These are phyloP conservation scores for Amphipyra berbera DNA, from an alignment of 2,888 invertebrate species.

Conservation along the genomic window DNA sequence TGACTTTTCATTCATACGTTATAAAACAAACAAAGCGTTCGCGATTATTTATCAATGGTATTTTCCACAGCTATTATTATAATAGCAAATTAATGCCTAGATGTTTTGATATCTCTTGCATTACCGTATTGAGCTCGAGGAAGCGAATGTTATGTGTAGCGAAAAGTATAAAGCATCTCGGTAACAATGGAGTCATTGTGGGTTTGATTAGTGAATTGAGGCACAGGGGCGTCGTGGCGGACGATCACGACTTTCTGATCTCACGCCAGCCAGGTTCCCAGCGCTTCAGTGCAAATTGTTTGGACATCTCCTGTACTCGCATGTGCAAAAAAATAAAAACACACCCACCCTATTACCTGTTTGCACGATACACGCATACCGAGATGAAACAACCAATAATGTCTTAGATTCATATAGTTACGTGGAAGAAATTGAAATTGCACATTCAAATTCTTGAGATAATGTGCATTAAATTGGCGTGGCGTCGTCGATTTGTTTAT, in stretches of 20 bases:
- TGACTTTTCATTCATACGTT: slow-evolving; percentile 54
- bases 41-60: slow-evolving; percentile 47
- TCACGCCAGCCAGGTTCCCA: slow-evolving; percentile 79
- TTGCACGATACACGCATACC: slow-evolving; percentile 53
- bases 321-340: slow-evolving; percentile 68
- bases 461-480: slow-evolving; percentile 34
- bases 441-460: slow-evolving; percentile 43
- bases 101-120: slow-evolving; percentile 55
- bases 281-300: slow-evolving; percentile 76
- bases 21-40: slow-evolving; percentile 38
- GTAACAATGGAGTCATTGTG: slow-evolving; percentile 83
- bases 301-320: slow-evolving; percentile 62
- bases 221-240: slow-evolving; percentile 74
- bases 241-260: slow-evolving; percentile 83
- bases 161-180: slow-evolving; percentile 74
- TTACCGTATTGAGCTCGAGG: slow-evolving; percentile 61
- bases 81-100: slow-evolving; percentile 41
- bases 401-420: slow-evolving; percentile 34
- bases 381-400: slow-evolving; percentile 46
- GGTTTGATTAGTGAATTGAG: slow-evolving; percentile 81
- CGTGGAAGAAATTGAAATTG: slow-evolving; percentile 45
- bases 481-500: slow-evolving; percentile 30
- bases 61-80: slow-evolving; percentile 56
- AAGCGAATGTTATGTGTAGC: slow-evolving; percentile 71
- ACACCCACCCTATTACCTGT: slow-evolving; percentile 46